phyloP scores from a whole-genome alignment of 2,113 vertebrate genomes.

The Grammomys dolichurus region DNA sequence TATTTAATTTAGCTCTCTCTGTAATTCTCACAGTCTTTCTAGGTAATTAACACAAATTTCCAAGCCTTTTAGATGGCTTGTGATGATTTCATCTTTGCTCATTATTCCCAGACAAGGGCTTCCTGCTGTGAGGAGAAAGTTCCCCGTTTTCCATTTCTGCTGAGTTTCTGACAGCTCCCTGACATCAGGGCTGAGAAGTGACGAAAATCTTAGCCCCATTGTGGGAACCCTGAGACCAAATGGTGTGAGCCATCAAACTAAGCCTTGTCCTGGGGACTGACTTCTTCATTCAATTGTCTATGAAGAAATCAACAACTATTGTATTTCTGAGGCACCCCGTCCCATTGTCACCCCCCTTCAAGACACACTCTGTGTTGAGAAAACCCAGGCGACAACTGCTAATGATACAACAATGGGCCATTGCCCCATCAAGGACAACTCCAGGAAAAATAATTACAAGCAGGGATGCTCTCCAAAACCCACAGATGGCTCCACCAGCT shows the following conservation, averaged over 20 bases:
- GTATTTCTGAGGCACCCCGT: slow-evolving; percentile 53
- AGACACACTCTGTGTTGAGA: slow-evolving; percentile 31
- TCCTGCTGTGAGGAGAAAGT: slow-evolving; percentile 59
- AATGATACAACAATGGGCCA: slow-evolving; percentile 63
- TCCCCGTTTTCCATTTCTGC: slow-evolving; percentile 47
- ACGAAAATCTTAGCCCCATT: slow-evolving; percentile 41
- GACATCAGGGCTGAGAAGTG: slow-evolving; percentile 38
- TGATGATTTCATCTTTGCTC: slow-evolving; percentile 59
- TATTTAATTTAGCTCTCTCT: slow-evolving; percentile 61
- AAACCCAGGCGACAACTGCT: slow-evolving; percentile 39
- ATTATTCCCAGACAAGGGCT: slow-evolving; percentile 30
- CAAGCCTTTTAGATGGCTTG: slow-evolving; percentile 44
- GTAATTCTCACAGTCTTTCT: slow-evolving; percentile 49
- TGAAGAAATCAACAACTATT: slow-evolving; percentile 70
- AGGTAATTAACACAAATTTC: slow-evolving; percentile 57
- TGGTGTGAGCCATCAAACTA: background rate
- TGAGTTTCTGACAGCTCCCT: slow-evolving; percentile 40
- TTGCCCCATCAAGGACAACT: slow-evolving; percentile 65
- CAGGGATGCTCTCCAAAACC: slow-evolving; percentile 66
- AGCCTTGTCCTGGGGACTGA: slow-evolving; percentile 7
- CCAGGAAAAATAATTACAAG: slow-evolving; percentile 74
- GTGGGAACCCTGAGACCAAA: slow-evolving; percentile 2
- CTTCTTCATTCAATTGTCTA: slow-evolving; percentile 55
- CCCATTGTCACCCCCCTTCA: background rate
- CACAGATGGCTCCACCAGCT: slow-evolving; percentile 65